A percentile compares a stretch with the other conserved stretches of the same genome.
phyloP scores from a whole-genome alignment of 2,888 invertebrate species.

The Zhengitettix transpicula region DNA sequence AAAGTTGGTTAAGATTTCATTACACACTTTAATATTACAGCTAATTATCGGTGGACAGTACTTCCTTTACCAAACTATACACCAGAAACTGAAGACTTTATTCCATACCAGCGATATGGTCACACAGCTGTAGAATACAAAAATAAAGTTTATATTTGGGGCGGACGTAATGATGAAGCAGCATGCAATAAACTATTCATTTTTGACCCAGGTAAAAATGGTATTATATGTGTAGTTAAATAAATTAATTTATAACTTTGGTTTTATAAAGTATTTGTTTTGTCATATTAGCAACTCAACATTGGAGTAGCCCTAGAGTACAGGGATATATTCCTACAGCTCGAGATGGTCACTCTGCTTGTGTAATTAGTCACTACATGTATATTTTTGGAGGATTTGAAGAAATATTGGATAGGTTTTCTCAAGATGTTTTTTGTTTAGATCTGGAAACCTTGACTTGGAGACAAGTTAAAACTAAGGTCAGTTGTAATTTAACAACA shows the following conservation, averaged over 20 bases:
- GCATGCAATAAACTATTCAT: slow-evolving; percentile 67
- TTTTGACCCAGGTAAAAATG: slow-evolving; percentile 49
- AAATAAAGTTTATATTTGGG: slow-evolving; percentile 74
- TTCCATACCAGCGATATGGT: slow-evolving; percentile 77
- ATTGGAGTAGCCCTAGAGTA: slow-evolving; percentile 49
- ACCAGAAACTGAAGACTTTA: slow-evolving; percentile 31
- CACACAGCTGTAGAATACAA: slow-evolving; percentile 75
- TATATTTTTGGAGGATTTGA: slow-evolving; percentile 86
- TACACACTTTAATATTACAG: slow-evolving; percentile 18
- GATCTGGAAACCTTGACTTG: slow-evolving; percentile 58
- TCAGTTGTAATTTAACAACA: slow-evolving; percentile 3
- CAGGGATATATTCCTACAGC: slow-evolving; percentile 59
- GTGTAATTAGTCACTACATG: slow-evolving; percentile 62
- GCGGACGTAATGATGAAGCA: slow-evolving; percentile 73
- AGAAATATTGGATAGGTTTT: slow-evolving; percentile 63
- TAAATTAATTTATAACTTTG: background rate
- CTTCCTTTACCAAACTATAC: slow-evolving; percentile 28
- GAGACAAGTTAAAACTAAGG: slow-evolving; percentile 40
- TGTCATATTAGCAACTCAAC: slow-evolving; percentile 30
- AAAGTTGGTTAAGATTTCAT: no score
- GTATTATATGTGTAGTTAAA: background rate
- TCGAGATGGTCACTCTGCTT: slow-evolving; percentile 84
- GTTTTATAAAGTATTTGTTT: background rate
- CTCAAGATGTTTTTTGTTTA: slow-evolving; percentile 58
- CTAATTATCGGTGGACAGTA: slow-evolving; percentile 28